phyloP scores from a whole-genome alignment of 2,797 vertebrate species.

The Cossypha caffra region DNA sequence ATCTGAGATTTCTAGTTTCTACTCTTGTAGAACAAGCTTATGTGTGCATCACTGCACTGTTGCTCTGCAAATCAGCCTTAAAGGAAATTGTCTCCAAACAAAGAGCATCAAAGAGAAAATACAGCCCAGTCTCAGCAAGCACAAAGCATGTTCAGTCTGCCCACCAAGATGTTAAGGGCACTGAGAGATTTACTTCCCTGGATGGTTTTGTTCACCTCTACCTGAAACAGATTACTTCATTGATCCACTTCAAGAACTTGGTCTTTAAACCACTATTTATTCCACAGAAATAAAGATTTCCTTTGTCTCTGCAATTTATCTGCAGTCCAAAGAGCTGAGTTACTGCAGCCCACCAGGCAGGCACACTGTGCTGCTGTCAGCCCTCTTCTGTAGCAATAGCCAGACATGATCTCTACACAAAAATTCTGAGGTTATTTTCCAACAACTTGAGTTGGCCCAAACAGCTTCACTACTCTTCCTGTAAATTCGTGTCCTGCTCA shows the following conservation, averaged over 20 bases:
- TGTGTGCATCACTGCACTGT: not conserved
- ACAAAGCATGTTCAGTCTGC: not conserved
- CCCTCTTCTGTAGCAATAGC: not conserved
- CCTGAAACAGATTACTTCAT: not conserved
- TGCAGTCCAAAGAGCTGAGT: not conserved
- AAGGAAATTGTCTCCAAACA: slow-evolving; percentile 5
- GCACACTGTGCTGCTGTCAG: accelerated
- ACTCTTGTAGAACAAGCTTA: not conserved
- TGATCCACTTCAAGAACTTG: not conserved
- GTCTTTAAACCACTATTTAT: not conserved
- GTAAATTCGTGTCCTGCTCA: not conserved
- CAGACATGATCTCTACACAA: not conserved
- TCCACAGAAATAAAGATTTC: not conserved
- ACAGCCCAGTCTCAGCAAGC: not conserved
- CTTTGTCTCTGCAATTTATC: not conserved
- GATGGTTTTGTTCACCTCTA: not conserved
- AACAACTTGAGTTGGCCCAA: not conserved
- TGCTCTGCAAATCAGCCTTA: slow-evolving; percentile 32
- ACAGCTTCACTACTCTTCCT: not conserved
- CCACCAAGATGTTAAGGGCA: not conserved
- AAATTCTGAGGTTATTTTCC: not conserved
- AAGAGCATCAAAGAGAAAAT: not conserved
- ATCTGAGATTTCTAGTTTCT: not conserved
- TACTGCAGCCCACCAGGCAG: not conserved
- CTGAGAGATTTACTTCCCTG: not conserved